phyloP scores from a whole-genome alignment of 2,888 invertebrate species.

The Ditylenchus weischeri region DNA sequence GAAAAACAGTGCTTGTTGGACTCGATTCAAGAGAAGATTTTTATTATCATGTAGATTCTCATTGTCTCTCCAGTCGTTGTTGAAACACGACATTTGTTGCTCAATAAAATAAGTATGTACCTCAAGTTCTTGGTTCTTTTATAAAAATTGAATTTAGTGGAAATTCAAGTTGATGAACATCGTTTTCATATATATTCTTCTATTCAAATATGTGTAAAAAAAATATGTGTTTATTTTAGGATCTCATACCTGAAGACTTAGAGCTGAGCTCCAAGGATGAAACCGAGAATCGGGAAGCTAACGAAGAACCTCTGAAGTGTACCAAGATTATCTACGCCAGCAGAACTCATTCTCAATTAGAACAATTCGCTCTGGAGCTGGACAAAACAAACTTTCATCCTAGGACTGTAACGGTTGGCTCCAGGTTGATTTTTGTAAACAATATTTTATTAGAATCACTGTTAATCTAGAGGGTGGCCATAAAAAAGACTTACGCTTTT shows the following conservation, averaged over 20 bases:
- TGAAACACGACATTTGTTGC: too few relatives aligned
- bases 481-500: not conserved
- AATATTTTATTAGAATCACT: slow-evolving; percentile 81
- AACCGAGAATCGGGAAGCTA: not conserved
- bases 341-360: slow-evolving; percentile 86
- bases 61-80: too few relatives aligned
- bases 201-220: too few relatives aligned
- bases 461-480: not conserved
- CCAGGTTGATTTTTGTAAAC: slow-evolving; percentile 36
- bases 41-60: too few relatives aligned
- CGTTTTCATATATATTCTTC: too few relatives aligned
- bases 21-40: too few relatives aligned
- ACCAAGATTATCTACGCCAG: slow-evolving; percentile 82
- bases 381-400: slow-evolving; percentile 70
- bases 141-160: too few relatives aligned
- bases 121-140: too few relatives aligned
- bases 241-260: slow-evolving; percentile 6
- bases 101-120: too few relatives aligned
- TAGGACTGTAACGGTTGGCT: slow-evolving; percentile 49
- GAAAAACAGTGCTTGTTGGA: too few relatives aligned
- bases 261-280: slow-evolving; percentile 10
- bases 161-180: too few relatives aligned
- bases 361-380: slow-evolving; percentile 84
- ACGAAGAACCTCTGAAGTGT: slow-evolving; percentile 9
- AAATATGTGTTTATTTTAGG: slow-evolving; percentile 14